A percentile compares a stretch with the other conserved stretches of the same genome.
phyloP scores from a whole-genome alignment of 92 coral and sea anemone species.

The Porites lobata region DNA sequence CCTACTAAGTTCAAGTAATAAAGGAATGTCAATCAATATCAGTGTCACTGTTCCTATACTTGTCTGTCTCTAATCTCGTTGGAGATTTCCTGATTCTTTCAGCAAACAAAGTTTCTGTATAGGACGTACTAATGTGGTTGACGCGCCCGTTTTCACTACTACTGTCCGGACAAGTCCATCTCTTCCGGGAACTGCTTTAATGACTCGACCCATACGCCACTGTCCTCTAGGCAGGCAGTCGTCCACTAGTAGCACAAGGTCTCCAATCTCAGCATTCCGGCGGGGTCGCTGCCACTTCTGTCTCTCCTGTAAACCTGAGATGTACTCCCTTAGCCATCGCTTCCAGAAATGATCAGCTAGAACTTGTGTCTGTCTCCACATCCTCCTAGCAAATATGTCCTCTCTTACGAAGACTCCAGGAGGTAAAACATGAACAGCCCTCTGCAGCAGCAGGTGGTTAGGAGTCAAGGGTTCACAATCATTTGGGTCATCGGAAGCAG shows the following conservation, averaged over 20 bases:
- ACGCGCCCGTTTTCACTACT: slow-evolving; percentile 43
- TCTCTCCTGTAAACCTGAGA: slow-evolving; percentile 69
- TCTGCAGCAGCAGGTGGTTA: slow-evolving; percentile 61
- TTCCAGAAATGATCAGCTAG: slow-evolving; percentile 62
- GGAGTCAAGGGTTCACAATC: slow-evolving; percentile 65
- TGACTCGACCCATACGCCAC: slow-evolving; percentile 45
- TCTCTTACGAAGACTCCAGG: slow-evolving; percentile 56
- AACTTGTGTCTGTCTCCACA: slow-evolving; percentile 66
- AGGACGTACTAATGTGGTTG: slow-evolving; percentile 13
- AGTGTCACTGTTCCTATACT: not conserved
- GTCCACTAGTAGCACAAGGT: slow-evolving; percentile 56
- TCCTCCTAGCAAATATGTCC: slow-evolving; percentile 46
- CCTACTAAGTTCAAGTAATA: not conserved
- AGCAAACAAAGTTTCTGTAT: slow-evolving; percentile 17
- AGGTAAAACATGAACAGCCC: slow-evolving; percentile 43
- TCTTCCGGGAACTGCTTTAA: slow-evolving; percentile 31
- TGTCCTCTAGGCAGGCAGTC: slow-evolving; percentile 32
- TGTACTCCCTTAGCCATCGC: slow-evolving; percentile 68
- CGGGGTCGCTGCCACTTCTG: slow-evolving; percentile 54
- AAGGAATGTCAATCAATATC: not conserved
- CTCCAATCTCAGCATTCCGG: slow-evolving; percentile 52
- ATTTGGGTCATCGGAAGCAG: slow-evolving; percentile 62
- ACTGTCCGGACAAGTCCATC: slow-evolving; percentile 54
- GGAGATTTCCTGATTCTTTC: slow-evolving; percentile 10
- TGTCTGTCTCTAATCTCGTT: not conserved